Evolutionary conservation across 1,140 invertebrate species (phyloP), one percentile per base, ranked within the genome.

Genomic region (Aphis gossypii): DNA sequence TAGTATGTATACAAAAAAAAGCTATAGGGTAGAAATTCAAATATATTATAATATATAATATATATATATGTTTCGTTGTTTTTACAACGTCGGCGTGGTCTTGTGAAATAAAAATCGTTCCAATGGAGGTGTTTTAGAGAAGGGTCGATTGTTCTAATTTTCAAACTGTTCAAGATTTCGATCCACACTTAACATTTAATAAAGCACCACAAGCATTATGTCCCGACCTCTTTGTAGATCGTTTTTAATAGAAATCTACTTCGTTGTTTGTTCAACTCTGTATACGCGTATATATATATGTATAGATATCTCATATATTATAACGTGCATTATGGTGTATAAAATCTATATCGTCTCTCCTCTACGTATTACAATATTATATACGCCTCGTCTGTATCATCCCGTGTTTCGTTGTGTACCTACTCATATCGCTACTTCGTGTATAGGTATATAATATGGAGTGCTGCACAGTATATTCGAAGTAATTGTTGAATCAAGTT

Each of bases 31-130:
- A 30, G 30, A 35, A 88, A 88, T 88, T 48, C 30, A 7, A 88
- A 51, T 88, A 76, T 76, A 76, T 68, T n/a, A n/a, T 76, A 18
- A 76, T 76, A 76, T 60, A 51, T 46, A 46, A 46, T 51, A 51
- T 51, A 51, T 51, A 51, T 60, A 60, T 76, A 48, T 87, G 84
- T 87, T 87, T 87, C 44, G 48, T 87, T 87, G 84, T 87, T 87
- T 87, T 87, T 87, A 87, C 60, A 35, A 76, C 84, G 30, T 87
- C 84, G 44, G 84, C 60, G 14, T 30, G 84, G 25, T 87, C 44
- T 87, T 87, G 25, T 87, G 44, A 25, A 46, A 87, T 87, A 30
- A 44, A 87, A 87, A 87, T 87, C 44, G 44, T 46, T 87, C 84
- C 44, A 30, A 30, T 41, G 21, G 83, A 84, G 38, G 38, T 84